Percentiles rank a stretch among this genome's conserved stretches.
These are phyloP conservation scores for Vultur gryphus DNA, from an alignment of 2,797 vertebrate species.

Conservation along the genomic window DNA sequence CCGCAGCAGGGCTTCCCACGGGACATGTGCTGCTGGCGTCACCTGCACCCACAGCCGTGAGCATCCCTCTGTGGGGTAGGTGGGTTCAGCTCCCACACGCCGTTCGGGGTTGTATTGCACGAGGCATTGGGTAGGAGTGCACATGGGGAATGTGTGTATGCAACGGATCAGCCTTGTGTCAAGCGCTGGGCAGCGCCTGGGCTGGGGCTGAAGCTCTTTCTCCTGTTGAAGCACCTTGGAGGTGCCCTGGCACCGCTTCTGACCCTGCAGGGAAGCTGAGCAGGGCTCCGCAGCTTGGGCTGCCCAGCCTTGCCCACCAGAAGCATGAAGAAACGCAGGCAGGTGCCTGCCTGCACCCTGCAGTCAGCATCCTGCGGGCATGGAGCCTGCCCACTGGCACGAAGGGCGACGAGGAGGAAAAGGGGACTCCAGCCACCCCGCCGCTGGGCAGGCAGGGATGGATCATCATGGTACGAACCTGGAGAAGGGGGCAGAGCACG, in stretches of 20 bases:
- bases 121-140: too few relatives aligned
- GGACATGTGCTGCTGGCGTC: neutral
- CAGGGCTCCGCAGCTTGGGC: neutral
- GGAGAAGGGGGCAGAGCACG: neutral
- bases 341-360: neutral
- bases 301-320: neutral
- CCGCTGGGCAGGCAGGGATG: neutral
- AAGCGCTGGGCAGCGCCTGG: neutral
- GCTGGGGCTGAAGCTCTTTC: neutral
- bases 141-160: neutral
- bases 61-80: neutral
- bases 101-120: neutral
- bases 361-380: too few relatives aligned
- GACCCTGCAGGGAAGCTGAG: neutral
- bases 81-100: neutral
- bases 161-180: too few relatives aligned
- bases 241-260: too few relatives aligned
- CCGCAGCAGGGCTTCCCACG: neutral
- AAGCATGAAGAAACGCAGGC: neutral
- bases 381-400: neutral
- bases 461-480: neutral
- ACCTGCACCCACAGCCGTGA: too few relatives aligned
- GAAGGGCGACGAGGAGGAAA: neutral
- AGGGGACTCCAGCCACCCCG: neutral
- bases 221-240: neutral